phyloP scores from a whole-genome alignment of 2,888 invertebrate genomes.

The Orchesellides sinensis region DNA sequence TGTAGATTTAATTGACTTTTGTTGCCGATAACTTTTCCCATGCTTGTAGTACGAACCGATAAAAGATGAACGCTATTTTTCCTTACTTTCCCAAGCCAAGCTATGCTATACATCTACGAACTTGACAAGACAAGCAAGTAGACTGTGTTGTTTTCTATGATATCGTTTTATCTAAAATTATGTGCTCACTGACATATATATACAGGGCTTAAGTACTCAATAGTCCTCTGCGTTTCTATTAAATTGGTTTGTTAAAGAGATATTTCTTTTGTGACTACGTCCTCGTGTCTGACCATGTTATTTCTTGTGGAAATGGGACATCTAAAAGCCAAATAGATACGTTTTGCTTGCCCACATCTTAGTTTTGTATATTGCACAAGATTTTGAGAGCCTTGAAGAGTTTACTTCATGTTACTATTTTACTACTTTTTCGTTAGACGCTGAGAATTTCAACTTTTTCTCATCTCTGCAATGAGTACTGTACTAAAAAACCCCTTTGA shows the following conservation, averaged over 20 bases:
- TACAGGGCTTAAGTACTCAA: not conserved
- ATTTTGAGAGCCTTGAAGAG: not conserved
- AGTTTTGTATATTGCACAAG: not conserved
- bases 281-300: constrained; percentile 27
- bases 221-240: not conserved
- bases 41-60: no score
- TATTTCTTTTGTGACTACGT: constrained; percentile 18
- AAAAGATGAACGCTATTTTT: no score
- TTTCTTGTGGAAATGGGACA: constrained; percentile 44
- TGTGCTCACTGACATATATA: not conserved
- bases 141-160: no score
- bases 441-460: not conserved
- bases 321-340: constrained; percentile 56
- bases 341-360: not conserved
- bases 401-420: not conserved
- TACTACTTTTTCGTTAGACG: not conserved
- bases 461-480: not conserved
- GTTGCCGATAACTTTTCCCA: not conserved
- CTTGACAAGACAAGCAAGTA: not conserved
- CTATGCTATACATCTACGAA: not conserved
- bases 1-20: constrained; percentile 32
- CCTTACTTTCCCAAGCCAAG: not conserved
- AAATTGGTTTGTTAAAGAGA: not conserved
- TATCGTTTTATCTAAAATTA: not conserved
- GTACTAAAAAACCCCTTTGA: not conserved